phyloP scores from a whole-genome alignment of 2,888 invertebrate genomes.

The Candidula unifasciata region DNA sequence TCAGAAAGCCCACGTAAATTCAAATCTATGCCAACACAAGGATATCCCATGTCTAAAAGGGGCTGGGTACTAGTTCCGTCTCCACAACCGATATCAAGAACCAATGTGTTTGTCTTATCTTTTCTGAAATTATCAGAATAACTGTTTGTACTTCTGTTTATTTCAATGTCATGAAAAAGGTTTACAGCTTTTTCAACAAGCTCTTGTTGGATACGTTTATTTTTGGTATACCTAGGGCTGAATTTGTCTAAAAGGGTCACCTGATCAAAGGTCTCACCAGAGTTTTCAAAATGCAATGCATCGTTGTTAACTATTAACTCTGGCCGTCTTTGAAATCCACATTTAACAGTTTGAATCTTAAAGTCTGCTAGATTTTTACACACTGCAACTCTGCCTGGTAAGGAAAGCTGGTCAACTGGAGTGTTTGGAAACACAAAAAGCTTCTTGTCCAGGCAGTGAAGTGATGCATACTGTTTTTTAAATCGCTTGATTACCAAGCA shows the following conservation, averaged over 20 bases:
- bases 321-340: constrained; percentile 54
- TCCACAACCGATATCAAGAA: constrained; percentile 58
- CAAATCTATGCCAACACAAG: constrained; percentile 55
- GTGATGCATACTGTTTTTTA: constrained; percentile 43
- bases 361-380: constrained; percentile 43
- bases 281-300: background rate
- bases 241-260: background rate
- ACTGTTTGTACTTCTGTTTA: background rate
- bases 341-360: constrained; percentile 47
- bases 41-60: constrained; percentile 41
- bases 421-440: constrained; percentile 37
- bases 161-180: background rate
- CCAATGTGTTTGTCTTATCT: background rate
- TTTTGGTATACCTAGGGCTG: constrained; percentile 33
- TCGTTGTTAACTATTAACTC: constrained; percentile 45
- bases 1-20: constrained; percentile 46
- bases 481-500: constrained; percentile 14
- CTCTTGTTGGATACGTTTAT: constrained; percentile 53
- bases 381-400: constrained; percentile 33
- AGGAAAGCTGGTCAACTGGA: background rate
- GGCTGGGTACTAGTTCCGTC: constrained; percentile 50
- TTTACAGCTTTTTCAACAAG: constrained; percentile 39
- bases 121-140: background rate
- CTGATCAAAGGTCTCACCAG: background rate
- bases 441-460: constrained; percentile 38